Evolutionary conservation across 2,888 invertebrate species (phyloP).

Genomic region (Diarsia rubi): DNA sequence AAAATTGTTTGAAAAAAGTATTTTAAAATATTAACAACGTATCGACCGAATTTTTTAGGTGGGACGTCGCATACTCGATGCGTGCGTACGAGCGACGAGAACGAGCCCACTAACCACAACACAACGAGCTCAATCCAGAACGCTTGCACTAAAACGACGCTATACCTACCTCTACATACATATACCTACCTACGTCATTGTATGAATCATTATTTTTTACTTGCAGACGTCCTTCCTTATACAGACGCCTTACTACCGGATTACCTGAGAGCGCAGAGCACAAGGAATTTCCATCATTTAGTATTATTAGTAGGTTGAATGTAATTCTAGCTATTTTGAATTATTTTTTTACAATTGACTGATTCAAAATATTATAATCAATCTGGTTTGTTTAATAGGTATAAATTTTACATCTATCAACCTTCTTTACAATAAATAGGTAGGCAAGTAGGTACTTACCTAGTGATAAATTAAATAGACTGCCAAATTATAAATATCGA

Average conservation of each 20-base stretch:
- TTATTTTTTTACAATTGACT: background rate
- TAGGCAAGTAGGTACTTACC: background rate
- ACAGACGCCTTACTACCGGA: conserved; percentile 9
- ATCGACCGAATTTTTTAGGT: conserved; percentile 59
- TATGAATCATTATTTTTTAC: conserved; percentile 68
- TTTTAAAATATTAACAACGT: conserved; percentile 52
- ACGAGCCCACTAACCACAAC: conserved; percentile 74
- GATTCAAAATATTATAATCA: background rate
- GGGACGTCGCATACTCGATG: conserved; percentile 70
- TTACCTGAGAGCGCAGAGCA: background rate
- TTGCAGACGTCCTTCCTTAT: conserved; percentile 44
- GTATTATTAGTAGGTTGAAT: too few species aligned
- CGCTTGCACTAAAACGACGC: conserved; percentile 71
- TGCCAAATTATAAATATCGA: background rate
- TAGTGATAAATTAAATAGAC: background rate
- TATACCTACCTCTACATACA: conserved; percentile 62
- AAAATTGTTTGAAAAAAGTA: conserved; percentile 20
- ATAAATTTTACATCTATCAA: background rate
- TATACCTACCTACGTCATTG: conserved; percentile 65
- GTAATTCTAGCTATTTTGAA: background rate
- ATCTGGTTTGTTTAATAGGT: background rate
- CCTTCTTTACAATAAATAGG: background rate
- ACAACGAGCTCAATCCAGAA: conserved; percentile 70
- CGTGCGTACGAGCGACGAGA: conserved; percentile 75
- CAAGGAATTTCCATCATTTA: background rate